Base-by-base conservation (phyloP, 2,113 vertebrate species). In the Catagonus wagneri region DNA sequence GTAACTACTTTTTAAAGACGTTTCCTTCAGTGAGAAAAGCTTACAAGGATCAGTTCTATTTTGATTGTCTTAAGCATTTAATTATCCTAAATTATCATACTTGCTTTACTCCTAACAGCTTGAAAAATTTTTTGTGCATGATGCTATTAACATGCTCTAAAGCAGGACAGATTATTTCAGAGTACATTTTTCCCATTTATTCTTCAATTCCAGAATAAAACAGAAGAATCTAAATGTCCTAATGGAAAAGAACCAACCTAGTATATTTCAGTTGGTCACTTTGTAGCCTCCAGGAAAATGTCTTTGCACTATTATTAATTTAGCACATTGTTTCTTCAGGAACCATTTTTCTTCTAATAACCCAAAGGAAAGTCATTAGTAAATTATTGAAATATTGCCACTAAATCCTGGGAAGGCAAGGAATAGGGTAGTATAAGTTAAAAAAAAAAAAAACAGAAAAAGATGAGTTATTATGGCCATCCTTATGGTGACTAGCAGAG, bases 1-100 rank as follows among this genome's bases (percentile, higher is more conserved):
- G 60, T 89, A 95, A 91, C 56, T 94, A 86, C 74, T 94, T 96
- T 96, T 94, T 71, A 89, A 89, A 89, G 80, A 96, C 65, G 52
- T 93, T 91, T 90, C 79, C 85, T 93, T 44, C 39, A 93, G 86
- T 93, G 89, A 97, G 95, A 93, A 94, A 90, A 96, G 52, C 85
- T 93, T 95, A 94, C 74, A 94, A 92, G 63, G 60, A 95, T 97
- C 61, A 80, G 83, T 97, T 95, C 89, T 96, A 96, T 97, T 97
- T 97, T 96, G 93, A 97, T 96, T 97, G 63, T 95, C 71, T 71
- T 94, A 86, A 93, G 93, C 93, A 98, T 95, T 95, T 97, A 95
- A 97, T 97, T 97, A 93, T 96, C 84, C 91, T 90, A 96, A 97
- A 97, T 97, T 96, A 96, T 92, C 96, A 95, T 97, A 96, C 63